Percentiles rank a stretch among this genome's conserved stretches.
phyloP scores from a whole-genome alignment of 2,113 vertebrate genomes.

The Haliaeetus leucogaster region DNA sequence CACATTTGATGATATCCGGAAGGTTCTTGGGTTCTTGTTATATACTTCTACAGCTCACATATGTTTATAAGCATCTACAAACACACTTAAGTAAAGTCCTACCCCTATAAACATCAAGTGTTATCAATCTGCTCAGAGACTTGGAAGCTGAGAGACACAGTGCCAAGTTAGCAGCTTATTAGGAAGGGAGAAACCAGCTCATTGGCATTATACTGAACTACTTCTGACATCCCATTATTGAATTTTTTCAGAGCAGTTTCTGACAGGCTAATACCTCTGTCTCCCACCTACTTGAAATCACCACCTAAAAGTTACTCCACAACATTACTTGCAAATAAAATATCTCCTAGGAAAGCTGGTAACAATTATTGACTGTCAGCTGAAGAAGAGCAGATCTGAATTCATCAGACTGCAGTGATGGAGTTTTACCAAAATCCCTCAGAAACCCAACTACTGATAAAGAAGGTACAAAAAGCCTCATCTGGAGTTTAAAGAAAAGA shows the following conservation, averaged over 20 bases:
- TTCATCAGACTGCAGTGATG: neutral
- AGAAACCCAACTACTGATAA: neutral
- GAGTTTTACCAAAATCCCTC: neutral
- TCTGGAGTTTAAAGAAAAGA: neutral
- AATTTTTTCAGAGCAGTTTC: neutral
- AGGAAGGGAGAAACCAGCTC: neutral
- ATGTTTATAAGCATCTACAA: neutral
- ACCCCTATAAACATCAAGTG: neutral
- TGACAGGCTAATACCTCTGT: neutral
- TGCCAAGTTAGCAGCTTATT: neutral
- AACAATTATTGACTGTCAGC: neutral
- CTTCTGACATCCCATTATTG: neutral
- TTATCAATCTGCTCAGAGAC: neutral
- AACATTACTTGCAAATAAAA: neutral
- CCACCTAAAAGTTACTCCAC: neutral
- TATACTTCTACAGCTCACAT: neutral
- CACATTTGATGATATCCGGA: neutral
- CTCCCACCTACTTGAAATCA: neutral
- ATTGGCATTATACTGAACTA: neutral
- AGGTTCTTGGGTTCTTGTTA: neutral
- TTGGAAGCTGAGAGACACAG: rapidly evolving
- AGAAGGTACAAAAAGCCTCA: neutral
- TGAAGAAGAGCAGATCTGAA: neutral
- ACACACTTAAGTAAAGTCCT: neutral
- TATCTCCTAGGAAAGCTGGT: neutral